Percentiles rank a stretch among this genome's conserved stretches.
phyloP scores from a whole-genome alignment of 2,797 vertebrate genomes.

The Lithobates pipiens region DNA sequence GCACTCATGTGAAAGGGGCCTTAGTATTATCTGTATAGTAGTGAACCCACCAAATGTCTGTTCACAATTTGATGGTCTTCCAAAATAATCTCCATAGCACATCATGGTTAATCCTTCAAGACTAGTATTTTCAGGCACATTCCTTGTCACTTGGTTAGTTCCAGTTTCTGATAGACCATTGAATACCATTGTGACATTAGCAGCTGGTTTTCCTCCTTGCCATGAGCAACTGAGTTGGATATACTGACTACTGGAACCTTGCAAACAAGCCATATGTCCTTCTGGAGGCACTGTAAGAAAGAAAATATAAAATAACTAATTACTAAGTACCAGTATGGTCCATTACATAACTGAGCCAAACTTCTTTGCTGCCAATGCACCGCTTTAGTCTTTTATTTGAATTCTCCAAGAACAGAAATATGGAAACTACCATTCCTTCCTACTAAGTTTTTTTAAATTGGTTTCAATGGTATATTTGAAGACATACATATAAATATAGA shows the following conservation, averaged over 20 bases:
- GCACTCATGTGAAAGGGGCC: too few species aligned
- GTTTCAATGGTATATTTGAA: too few species aligned
- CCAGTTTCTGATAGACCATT: background rate
- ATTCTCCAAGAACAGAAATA: too few species aligned
- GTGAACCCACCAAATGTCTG: conserved; percentile 12
- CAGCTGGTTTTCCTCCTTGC: conserved; percentile 21
- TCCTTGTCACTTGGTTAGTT: background rate
- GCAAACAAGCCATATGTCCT: background rate
- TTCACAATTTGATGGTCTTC: background rate
- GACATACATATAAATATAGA: too few species aligned
- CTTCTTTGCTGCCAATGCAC: too few species aligned
- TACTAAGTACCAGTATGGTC: too few species aligned
- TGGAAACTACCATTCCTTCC: too few species aligned
- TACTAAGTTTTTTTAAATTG: too few species aligned
- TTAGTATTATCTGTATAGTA: too few species aligned
- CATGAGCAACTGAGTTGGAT: conserved; percentile 15
- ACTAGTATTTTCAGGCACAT: background rate
- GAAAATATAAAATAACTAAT: background rate
- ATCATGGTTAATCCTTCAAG: background rate
- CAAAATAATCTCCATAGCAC: conserved; percentile 12
- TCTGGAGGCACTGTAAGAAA: conserved; percentile 13
- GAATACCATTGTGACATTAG: conserved; percentile 19
- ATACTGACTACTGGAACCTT: background rate
- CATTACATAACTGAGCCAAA: too few species aligned
- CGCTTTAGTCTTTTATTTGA: too few species aligned